Conservation (phyloP, 2,888 invertebrate genomes). For the Agonopterix subpropinquella region DNA sequence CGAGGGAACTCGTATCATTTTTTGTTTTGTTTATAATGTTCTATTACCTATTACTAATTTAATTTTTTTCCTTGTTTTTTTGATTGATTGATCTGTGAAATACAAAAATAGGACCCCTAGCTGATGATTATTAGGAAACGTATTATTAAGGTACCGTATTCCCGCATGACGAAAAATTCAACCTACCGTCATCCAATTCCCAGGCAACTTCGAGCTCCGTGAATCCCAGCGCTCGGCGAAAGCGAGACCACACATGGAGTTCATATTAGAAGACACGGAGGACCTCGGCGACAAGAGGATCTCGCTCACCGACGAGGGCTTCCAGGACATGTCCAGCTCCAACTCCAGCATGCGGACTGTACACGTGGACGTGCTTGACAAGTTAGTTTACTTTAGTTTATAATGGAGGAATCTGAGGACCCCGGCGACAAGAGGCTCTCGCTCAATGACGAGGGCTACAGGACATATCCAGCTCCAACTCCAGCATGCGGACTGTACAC, state of each 20-base stretch:
- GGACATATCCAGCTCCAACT: slow-evolving; percentile 55
- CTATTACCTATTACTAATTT: no score
- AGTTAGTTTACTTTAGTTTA: slow-evolving; percentile 21
- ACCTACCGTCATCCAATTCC: neutral
- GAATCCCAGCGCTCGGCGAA: slow-evolving; percentile 43
- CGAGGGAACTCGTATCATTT: no score
- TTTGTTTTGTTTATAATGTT: no score
- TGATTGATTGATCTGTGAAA: no score
- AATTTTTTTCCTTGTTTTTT: no score
- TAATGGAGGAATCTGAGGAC: slow-evolving; percentile 26
- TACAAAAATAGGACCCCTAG: no score
- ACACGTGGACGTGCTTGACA: slow-evolving; percentile 44
- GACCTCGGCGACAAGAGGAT: slow-evolving; percentile 26
- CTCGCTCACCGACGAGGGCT: slow-evolving; percentile 60
- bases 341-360: slow-evolving; percentile 45
- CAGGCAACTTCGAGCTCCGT: slow-evolving; percentile 59
- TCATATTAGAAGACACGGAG: slow-evolving; percentile 45
- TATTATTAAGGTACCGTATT: no score
- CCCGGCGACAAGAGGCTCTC: slow-evolving; percentile 31
- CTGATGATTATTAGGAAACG: no score
- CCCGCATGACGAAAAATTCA: no score
- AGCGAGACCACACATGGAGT: slow-evolving; percentile 39
- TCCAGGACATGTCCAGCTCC: slow-evolving; percentile 59
- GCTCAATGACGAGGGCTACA: slow-evolving; percentile 63
- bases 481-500: slow-evolving; percentile 45